Conservation (phyloP, 2,113 vertebrate species). For the Carlito syrichta region DNA sequence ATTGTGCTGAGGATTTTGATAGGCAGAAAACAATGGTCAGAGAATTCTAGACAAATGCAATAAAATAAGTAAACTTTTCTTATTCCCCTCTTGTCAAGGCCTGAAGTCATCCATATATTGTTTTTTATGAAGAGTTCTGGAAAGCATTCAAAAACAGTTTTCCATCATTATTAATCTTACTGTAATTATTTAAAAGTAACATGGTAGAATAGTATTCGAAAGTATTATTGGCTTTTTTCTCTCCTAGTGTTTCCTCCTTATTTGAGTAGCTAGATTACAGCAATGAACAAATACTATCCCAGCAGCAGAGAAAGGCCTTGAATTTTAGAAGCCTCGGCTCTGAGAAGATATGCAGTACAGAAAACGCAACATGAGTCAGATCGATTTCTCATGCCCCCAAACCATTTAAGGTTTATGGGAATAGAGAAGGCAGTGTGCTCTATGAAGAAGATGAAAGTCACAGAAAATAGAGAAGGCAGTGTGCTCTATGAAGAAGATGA, state of each 20-base stretch:
- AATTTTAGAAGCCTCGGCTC: background rate
- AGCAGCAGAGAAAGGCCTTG: background rate
- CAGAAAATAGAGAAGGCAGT: background rate
- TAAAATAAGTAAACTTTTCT: background rate
- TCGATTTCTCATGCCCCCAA: background rate
- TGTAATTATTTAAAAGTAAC: background rate
- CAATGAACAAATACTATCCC: background rate
- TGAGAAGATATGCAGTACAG: background rate
- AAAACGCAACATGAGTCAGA: background rate
- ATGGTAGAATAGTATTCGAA: background rate
- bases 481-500: background rate
- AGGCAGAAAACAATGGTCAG: background rate
- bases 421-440: background rate
- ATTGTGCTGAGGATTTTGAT: background rate
- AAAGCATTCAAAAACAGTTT: background rate
- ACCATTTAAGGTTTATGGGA: background rate
- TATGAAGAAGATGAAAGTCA: background rate
- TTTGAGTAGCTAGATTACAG: background rate
- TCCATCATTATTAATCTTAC: background rate
- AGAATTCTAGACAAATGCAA: background rate
- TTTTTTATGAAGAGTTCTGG: background rate
- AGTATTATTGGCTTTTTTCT: background rate
- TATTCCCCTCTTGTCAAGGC: background rate
- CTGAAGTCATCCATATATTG: background rate
- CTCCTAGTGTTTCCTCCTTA: background rate